Evolutionary conservation across 1,140 invertebrate genomes (phyloP).

Genomic region (Drosophila kurseongensis): DNA sequence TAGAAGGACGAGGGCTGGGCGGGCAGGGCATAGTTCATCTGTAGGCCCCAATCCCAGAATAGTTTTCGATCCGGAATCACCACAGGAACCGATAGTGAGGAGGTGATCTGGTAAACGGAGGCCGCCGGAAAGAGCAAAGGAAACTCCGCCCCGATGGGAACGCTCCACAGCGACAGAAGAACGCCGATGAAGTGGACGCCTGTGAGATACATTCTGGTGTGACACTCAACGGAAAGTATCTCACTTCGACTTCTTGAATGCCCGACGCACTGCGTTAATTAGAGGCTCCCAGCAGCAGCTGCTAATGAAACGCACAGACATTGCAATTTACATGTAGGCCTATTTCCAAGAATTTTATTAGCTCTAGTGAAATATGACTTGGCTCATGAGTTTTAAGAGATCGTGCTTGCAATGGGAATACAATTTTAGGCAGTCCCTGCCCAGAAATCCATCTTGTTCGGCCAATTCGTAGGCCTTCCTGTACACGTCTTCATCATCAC

Average conservation of each 20-base stretch:
- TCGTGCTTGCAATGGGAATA: constrained; percentile 65
- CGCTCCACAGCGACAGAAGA: constrained; percentile 21
- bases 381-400: constrained; percentile 50
- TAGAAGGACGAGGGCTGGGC: constrained; percentile 53
- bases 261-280: constrained; percentile 43
- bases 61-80: constrained; percentile 55
- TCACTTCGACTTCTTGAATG: neutral
- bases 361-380: constrained; percentile 48
- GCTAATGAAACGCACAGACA: constrained; percentile 61
- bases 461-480: constrained; percentile 66
- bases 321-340: constrained; percentile 40
- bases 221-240: neutral
- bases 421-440: constrained; percentile 58
- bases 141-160: constrained; percentile 13
- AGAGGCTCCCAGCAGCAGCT: constrained; percentile 30
- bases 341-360: constrained; percentile 1
- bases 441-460: constrained; percentile 64
- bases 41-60: constrained; percentile 73
- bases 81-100: constrained; percentile 62
- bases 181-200: constrained; percentile 29
- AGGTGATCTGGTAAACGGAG: constrained; percentile 65
- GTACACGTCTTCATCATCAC: constrained; percentile 57
- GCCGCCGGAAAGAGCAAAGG: constrained; percentile 56
- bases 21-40: constrained; percentile 72
- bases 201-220: constrained; percentile 49